Percentiles rank a stretch among this genome's conserved stretches.
phyloP scores from a whole-genome alignment of 2,113 vertebrate species.

The Perognathus longimembris region DNA sequence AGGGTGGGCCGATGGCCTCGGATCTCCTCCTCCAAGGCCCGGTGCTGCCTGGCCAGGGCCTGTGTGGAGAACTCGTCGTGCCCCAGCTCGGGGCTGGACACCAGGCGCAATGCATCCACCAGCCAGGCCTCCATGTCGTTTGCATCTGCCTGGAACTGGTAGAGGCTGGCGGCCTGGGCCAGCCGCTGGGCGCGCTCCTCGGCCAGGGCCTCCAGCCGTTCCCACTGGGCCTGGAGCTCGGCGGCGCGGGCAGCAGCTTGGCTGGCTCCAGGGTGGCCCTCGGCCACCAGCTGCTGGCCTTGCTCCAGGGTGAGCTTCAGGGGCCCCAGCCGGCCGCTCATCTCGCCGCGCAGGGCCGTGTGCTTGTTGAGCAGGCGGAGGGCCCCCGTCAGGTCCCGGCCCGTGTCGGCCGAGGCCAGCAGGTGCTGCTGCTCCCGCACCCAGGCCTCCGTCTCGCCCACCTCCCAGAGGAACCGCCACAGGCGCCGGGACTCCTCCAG shows the following conservation, averaged over 20 bases:
- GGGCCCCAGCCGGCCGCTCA: conserved; percentile 93
- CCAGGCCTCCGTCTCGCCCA: conserved; percentile 94
- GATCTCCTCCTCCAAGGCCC: conserved; percentile 94
- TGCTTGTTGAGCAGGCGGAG: conserved; percentile 94
- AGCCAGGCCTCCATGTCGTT: conserved; percentile 94
- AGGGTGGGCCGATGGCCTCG: conserved; percentile 90
- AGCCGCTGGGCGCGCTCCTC: conserved; percentile 88
- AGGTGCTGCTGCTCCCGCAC: conserved; percentile 95
- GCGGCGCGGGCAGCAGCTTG: conserved; percentile 84
- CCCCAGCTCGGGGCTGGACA: conserved; percentile 93
- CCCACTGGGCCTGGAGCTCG: conserved; percentile 91
- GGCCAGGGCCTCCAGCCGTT: conserved; percentile 90
- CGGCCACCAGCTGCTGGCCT: conserved; percentile 89
- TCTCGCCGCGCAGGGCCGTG: conserved; percentile 92
- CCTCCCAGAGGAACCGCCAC: conserved; percentile 96
- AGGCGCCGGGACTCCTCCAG: conserved; percentile 93
- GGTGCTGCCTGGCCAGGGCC: conserved; percentile 93
- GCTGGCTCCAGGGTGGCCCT: conserved; percentile 90
- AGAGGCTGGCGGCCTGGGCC: conserved; percentile 90
- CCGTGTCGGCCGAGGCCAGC: conserved; percentile 90
- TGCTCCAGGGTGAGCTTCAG: conserved; percentile 90
- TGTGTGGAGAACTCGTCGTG: conserved; percentile 95
- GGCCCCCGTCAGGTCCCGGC: conserved; percentile 92
- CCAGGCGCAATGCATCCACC: conserved; percentile 91
- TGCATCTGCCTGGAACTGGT: conserved; percentile 95